phyloP scores from a whole-genome alignment of 1,140 invertebrate genomes.

The Brachionus plicatilis region DNA sequence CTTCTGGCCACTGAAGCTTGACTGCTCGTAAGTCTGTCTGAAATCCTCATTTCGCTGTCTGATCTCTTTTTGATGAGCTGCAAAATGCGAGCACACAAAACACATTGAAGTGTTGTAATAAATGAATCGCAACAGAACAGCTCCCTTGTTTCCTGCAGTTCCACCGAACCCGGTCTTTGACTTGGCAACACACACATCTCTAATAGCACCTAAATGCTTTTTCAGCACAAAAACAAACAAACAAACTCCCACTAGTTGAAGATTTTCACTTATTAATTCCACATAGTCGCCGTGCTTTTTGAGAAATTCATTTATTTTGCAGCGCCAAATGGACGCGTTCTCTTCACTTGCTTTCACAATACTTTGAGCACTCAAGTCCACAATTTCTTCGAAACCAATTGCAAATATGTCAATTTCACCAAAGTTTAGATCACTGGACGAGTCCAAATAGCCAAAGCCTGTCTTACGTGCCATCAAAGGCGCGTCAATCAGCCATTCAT shows the following conservation, averaged over 20 bases:
- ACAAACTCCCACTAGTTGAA: constrained; percentile 96
- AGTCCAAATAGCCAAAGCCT: not conserved
- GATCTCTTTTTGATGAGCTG: constrained; percentile 66
- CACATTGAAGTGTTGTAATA: constrained; percentile 86
- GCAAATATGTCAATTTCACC: constrained; percentile 77
- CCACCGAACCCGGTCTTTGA: constrained; percentile 97
- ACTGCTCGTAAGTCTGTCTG: constrained; percentile 70
- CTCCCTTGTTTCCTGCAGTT: constrained; percentile 85
- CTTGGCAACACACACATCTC: constrained; percentile 82
- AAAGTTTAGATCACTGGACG: constrained; percentile 56
- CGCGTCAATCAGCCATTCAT: constrained; percentile 40
- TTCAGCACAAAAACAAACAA: constrained; percentile 87
- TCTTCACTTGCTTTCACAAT: constrained; percentile 63
- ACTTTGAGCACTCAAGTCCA: constrained; percentile 95
- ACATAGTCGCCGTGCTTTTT: constrained; percentile 35
- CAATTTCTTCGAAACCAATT: constrained; percentile 98
- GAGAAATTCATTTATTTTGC: constrained; percentile 75
- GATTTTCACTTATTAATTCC: constrained; percentile 82
- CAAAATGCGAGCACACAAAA: constrained; percentile 97
- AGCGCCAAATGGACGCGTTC: constrained; percentile 60
- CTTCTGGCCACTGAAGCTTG: not conserved
- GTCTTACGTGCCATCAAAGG: constrained; percentile 45
- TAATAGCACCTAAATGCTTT: constrained; percentile 52
- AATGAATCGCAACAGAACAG: constrained; percentile 84
- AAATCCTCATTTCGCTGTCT: constrained; percentile 37